Percentiles rank a stretch among this genome's conserved stretches.
Evolutionary conservation across 2,888 invertebrate species (phyloP).

Genomic region (Chironomus riparius): DNA sequence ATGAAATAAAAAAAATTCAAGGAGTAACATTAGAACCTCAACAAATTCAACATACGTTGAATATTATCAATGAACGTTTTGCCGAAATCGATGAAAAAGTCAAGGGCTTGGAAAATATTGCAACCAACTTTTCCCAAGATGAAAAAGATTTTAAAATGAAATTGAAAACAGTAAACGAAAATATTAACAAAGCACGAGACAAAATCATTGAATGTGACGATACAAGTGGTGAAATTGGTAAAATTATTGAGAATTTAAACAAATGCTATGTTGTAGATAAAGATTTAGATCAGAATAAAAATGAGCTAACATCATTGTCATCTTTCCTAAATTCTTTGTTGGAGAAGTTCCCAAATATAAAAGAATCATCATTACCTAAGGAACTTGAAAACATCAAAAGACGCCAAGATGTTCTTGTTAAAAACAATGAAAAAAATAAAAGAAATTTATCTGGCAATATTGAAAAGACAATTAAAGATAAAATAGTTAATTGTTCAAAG

Average conservation of each 20-base stretch:
- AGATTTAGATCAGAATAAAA: conserved; percentile 59
- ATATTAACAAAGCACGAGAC: conserved; percentile 65
- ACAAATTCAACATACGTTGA: conserved; percentile 48
- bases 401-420: conserved; percentile 55
- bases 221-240: conserved; percentile 75
- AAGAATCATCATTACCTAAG: conserved; percentile 67
- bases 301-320: conserved; percentile 58
- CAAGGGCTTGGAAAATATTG: conserved; percentile 61
- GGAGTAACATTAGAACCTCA: conserved; percentile 61
- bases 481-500: not conserved
- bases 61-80: conserved; percentile 67
- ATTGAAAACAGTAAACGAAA: conserved; percentile 61
- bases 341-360: conserved; percentile 65
- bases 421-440: conserved; percentile 20
- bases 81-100: conserved; percentile 62
- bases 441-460: conserved; percentile 12
- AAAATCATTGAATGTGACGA: conserved; percentile 84
- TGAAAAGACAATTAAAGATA: conserved; percentile 20
- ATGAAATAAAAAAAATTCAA: conserved; percentile 68
- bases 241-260: conserved; percentile 69
- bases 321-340: conserved; percentile 62
- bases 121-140: conserved; percentile 62
- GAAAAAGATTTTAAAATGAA: conserved; percentile 63
- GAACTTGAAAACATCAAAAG: conserved; percentile 77
- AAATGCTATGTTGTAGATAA: conserved; percentile 63